phyloP scores from a whole-genome alignment of 2,888 invertebrate species.

The Ennomos fuscantarius region DNA sequence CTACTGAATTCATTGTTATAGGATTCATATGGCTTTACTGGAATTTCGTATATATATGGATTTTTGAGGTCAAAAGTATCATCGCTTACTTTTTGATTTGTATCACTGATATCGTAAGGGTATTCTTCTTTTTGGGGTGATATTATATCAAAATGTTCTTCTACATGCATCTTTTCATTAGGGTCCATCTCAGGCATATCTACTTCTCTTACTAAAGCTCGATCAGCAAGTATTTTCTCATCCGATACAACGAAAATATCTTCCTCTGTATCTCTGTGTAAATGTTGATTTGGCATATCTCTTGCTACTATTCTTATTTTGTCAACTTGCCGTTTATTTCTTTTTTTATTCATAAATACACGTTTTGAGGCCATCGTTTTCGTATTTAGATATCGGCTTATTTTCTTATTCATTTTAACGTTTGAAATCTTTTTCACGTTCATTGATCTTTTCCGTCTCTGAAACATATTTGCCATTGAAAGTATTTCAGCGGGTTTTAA shows the following conservation, averaged over 20 bases:
- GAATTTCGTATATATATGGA: slow-evolving; percentile 44
- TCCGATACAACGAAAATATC: slow-evolving; percentile 62
- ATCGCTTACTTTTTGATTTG: slow-evolving; percentile 35
- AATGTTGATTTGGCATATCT: slow-evolving; percentile 44
- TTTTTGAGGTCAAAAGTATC: slow-evolving; percentile 46
- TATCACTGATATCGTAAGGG: slow-evolving; percentile 16
- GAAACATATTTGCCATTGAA: slow-evolving; percentile 52
- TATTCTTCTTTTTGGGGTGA: slow-evolving; percentile 25
- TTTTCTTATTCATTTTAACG: slow-evolving; percentile 57
- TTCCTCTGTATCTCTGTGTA: slow-evolving; percentile 55
- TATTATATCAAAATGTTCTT: slow-evolving; percentile 25
- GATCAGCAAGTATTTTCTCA: slow-evolving; percentile 63
- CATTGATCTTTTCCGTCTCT: slow-evolving; percentile 59
- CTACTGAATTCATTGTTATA: slow-evolving; percentile 40
- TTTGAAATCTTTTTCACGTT: slow-evolving; percentile 57
- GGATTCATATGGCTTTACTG: slow-evolving; percentile 27
- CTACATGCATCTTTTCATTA: slow-evolving; percentile 27
- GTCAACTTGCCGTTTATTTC: slow-evolving; percentile 65
- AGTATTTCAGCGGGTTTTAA: slow-evolving; percentile 64
- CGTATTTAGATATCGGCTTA: slow-evolving; percentile 62
- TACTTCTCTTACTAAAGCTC: slow-evolving; percentile 57
- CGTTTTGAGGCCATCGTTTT: slow-evolving; percentile 55
- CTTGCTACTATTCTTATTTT: slow-evolving; percentile 68
- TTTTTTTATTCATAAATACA: slow-evolving; percentile 54
- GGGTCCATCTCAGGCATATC: slow-evolving; percentile 45